phyloP scores from a whole-genome alignment of 2,113 vertebrate genomes.

The Vulpes ferrilata region DNA sequence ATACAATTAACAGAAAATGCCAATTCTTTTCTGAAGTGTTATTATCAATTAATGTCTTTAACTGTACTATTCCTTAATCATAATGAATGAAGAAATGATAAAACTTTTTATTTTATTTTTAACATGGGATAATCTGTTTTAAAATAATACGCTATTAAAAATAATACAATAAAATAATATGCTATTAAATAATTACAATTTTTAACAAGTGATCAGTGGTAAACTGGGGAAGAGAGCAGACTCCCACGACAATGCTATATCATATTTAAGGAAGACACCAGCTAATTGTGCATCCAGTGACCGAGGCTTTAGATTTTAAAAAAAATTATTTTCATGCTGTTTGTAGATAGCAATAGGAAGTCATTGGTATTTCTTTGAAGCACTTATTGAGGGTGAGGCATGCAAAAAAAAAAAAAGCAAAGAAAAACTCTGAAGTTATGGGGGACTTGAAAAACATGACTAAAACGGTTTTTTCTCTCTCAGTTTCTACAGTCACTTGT shows the following conservation, averaged over 20 bases:
- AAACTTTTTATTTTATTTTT: background rate
- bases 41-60: background rate
- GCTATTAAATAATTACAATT: background rate
- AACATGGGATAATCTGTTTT: background rate
- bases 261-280: background rate
- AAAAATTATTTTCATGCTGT: background rate
- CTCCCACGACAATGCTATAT: accelerated
- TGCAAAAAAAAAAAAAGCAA: background rate
- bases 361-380: background rate
- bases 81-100: background rate
- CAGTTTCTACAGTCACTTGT: background rate
- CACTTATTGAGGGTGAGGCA: background rate
- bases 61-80: background rate
- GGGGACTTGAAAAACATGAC: background rate
- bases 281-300: background rate
- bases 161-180: background rate
- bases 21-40: background rate
- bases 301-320: background rate
- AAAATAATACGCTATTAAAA: background rate
- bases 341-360: background rate
- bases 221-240: background rate
- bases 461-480: background rate
- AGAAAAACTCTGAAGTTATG: background rate
- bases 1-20: background rate
- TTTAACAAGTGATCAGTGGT: background rate